These are phyloP conservation scores for Neopipo cinnamomea DNA, from an alignment of 2,113 vertebrate genomes.

Conservation along the genomic window DNA sequence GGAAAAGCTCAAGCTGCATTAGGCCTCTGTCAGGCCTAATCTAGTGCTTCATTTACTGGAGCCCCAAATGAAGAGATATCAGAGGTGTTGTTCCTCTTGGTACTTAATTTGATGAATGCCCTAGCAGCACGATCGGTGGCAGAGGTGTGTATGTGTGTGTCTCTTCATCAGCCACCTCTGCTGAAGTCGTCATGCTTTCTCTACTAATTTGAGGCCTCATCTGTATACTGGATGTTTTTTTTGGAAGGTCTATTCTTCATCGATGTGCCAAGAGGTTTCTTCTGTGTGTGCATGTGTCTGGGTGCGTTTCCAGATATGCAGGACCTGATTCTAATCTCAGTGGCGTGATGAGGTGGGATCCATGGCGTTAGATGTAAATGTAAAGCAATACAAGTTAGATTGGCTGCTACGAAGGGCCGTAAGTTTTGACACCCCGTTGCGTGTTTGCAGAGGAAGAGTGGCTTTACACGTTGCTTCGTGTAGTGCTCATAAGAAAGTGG, in stretches of 20 bases:
- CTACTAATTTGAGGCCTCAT: slow-evolving; percentile 92
- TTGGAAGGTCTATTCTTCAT: slow-evolving; percentile 80
- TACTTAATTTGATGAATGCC: slow-evolving; percentile 99
- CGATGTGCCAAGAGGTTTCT: slow-evolving; percentile 54
- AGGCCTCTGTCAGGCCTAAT: slow-evolving; percentile 89
- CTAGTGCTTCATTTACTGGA: slow-evolving; percentile 94
- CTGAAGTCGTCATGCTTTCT: slow-evolving; percentile 70
- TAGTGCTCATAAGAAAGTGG: not conserved
- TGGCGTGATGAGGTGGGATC: not conserved
- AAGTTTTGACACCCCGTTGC: slow-evolving; percentile 80
- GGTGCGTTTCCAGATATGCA: slow-evolving; percentile 40
- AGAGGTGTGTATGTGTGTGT: slow-evolving; percentile 76
- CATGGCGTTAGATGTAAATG: not conserved
- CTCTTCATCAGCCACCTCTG: slow-evolving; percentile 81
- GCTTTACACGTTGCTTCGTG: not conserved
- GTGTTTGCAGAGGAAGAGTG: not conserved
- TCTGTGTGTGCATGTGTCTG: slow-evolving; percentile 51
- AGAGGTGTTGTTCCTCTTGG: slow-evolving; percentile 87
- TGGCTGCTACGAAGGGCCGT: slow-evolving; percentile 16
- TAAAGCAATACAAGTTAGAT: not conserved
- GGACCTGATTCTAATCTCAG: not conserved
- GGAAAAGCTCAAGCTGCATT: slow-evolving; percentile 83
- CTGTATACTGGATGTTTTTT: slow-evolving; percentile 80
- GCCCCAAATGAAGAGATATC: slow-evolving; percentile 95
- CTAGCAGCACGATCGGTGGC: slow-evolving; percentile 78